Base-by-base conservation (phyloP, 1,140 invertebrate genomes). In the Littorina saxatilis region DNA sequence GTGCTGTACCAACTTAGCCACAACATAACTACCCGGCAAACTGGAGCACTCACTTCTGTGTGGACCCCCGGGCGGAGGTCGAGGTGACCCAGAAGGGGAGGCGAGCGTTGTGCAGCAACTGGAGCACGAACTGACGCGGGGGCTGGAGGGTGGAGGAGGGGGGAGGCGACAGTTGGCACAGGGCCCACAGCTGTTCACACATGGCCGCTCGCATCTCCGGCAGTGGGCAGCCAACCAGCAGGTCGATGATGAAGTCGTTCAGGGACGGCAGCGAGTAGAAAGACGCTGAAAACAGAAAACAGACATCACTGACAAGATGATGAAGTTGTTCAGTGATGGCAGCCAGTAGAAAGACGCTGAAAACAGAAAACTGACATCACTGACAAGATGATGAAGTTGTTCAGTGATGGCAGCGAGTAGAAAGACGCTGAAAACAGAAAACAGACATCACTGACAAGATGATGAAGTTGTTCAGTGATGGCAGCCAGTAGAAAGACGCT, bases 61-160 rank as follows among this genome's bases (percentile, higher is more conserved):
- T 93, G 77, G 93, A 91, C 17, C 93, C 92, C 39, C 94, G 87
- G 13, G 93, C 91, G 37, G 88, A 89, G 72, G 91, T 91, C 7
- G 93, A 93, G 5, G 93, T 88, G 29, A 94, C 93, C 94, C 94
- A 94, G 80, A 94, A 91, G 7, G 94, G 94, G n/a, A 94, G 90
- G n/a, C 92, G 92, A 76, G 93, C 93, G 81, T 93, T 93, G 9
- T 94, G 86, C 29, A 94, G 86, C 20, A 93, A 88, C 85, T 93
- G 89, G 23, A 93, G 86, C 27, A 93, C 83, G 84, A 92, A 93
- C 77, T 93, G 90, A 72, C 89, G 88, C n/a, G 91, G 91, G 37
- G 87, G 88, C 74, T 88, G 87, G 1, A 84, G 80, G 39, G 88
- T 72, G 47, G 70, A 79, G 43, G 73, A 72, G 37, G 66, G 86